Conservation (phyloP, 2,888 invertebrate genomes). For the Pollenia labialis region DNA sequence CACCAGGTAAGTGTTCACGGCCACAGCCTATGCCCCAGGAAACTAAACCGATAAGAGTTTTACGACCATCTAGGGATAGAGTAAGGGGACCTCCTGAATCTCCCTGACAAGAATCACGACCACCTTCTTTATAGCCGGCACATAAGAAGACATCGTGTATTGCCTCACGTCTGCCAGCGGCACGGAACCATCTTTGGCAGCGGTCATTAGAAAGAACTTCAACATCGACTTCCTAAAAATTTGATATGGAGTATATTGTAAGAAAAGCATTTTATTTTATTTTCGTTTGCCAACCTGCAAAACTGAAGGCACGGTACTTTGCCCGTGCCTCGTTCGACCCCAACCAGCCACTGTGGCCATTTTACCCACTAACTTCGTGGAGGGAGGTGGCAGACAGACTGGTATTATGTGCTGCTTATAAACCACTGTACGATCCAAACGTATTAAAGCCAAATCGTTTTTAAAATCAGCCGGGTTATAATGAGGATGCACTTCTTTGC, state of each 20-base stretch:
- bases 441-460: conserved; percentile 94
- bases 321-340: conserved; percentile 95
- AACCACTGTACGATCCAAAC: conserved; percentile 91
- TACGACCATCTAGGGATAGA: conserved; percentile 92
- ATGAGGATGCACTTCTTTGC: conserved; percentile 95
- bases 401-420: conserved; percentile 97
- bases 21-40: conserved; percentile 97
- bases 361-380: conserved; percentile 92
- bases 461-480: conserved; percentile 96
- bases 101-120: conserved; percentile 89
- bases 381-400: conserved; percentile 93
- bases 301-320: conserved; percentile 93
- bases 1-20: conserved; percentile 94
- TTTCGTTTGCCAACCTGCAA: conserved; percentile 86
- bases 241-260: not conserved
- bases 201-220: conserved; percentile 95
- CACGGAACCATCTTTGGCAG: conserved; percentile 96
- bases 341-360: conserved; percentile 97
- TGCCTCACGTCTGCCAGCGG: conserved; percentile 94
- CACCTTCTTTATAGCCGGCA: conserved; percentile 96
- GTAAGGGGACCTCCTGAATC: conserved; percentile 96
- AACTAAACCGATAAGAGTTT: conserved; percentile 93
- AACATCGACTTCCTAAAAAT: conserved; percentile 90
- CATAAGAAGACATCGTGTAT: conserved; percentile 97
- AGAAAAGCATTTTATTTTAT: not conserved